A percentile compares a stretch with the other conserved stretches of the same genome.
phyloP scores from a whole-genome alignment of 2,888 invertebrate species.

The Sipunculus nudus region DNA sequence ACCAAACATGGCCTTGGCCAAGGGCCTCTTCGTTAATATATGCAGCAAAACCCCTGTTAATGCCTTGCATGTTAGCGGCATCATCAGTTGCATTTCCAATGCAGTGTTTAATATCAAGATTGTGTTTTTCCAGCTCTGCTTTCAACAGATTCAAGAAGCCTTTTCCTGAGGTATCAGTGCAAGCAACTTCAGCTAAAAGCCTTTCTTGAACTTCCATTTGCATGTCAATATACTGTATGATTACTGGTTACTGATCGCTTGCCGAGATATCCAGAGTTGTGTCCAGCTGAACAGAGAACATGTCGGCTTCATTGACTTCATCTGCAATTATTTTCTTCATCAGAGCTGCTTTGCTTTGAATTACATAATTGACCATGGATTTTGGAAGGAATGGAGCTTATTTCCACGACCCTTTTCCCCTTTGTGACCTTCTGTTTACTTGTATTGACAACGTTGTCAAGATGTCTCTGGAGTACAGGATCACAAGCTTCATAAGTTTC shows the following conservation, averaged over 20 bases:
- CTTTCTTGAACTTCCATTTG: not conserved
- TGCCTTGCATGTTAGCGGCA: slow-evolving; percentile 13
- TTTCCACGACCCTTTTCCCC: slow-evolving; percentile 1
- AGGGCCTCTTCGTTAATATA: slow-evolving; percentile 4
- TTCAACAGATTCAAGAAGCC: not conserved
- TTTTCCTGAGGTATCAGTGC: slow-evolving; percentile 1
- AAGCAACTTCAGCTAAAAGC: not conserved
- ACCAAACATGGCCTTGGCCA: slow-evolving; percentile 6
- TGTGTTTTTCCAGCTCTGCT: not conserved
- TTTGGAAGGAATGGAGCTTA: not conserved
- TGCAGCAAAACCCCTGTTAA: slow-evolving; percentile 3
- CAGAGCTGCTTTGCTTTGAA: slow-evolving; percentile 2
- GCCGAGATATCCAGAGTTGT: not conserved
- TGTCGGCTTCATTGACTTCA: not conserved
- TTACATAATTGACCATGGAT: not conserved
- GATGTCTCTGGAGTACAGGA: not conserved
- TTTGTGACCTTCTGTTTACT: not conserved
- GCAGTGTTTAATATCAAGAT: not conserved
- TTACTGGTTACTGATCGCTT: not conserved
- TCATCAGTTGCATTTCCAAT: slow-evolving; percentile 8
- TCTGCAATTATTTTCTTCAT: not conserved
- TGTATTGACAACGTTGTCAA: not conserved
- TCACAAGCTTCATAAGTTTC: not conserved
- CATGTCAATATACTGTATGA: not conserved
- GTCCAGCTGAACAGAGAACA: not conserved